Conservation (phyloP, 2,113 vertebrate genomes). For the Rhegmatorhina hoffmannsi region DNA sequence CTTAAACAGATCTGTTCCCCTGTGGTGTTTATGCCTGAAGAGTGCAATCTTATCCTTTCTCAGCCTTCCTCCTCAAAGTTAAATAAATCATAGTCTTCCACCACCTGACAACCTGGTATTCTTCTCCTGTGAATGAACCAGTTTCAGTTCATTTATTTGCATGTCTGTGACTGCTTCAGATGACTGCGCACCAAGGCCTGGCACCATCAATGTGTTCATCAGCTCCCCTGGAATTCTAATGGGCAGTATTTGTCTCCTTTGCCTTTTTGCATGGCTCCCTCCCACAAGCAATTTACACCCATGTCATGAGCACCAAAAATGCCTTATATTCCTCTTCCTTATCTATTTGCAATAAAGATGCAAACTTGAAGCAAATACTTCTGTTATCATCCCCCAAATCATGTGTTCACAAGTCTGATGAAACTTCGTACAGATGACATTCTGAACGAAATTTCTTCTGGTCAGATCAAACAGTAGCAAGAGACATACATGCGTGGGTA, state of each 20-base stretch:
- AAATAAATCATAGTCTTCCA: slow-evolving; percentile 30
- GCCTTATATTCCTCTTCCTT: neutral
- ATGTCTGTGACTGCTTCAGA: neutral
- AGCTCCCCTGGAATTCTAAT: neutral
- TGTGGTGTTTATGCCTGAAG: neutral
- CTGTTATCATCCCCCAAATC: neutral
- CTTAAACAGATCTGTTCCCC: slow-evolving; percentile 37
- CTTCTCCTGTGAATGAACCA: neutral
- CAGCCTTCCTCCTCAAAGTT: slow-evolving; percentile 25
- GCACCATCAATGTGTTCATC: fast-evolving
- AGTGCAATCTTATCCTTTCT: neutral
- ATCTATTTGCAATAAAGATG: neutral
- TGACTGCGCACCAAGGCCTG: neutral
- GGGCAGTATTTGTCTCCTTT: neutral
- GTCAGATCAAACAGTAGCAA: neutral
- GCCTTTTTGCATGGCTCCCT: neutral
- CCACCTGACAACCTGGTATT: neutral
- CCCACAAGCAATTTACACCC: neutral
- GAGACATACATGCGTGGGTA: neutral
- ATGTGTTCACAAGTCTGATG: neutral
- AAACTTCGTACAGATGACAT: neutral
- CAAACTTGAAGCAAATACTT: neutral
- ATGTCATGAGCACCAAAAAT: neutral
- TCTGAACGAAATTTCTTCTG: neutral
- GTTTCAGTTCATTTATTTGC: neutral